Evolutionary conservation across 2,797 vertebrate genomes (phyloP).

Genomic region (Pampus argenteus): DNA sequence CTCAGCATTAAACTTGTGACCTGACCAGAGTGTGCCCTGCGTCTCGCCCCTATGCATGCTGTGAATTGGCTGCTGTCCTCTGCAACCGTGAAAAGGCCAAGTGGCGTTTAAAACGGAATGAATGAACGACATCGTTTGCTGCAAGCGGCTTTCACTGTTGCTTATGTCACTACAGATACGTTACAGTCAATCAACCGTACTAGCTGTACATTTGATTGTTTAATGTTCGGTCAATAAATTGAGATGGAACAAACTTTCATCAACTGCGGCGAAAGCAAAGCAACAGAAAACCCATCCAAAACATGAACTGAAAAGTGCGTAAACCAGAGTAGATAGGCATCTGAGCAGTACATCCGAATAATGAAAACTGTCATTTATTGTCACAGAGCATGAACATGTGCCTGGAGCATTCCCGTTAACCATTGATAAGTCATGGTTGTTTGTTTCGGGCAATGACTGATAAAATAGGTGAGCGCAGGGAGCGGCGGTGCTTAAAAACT

Average conservation of each 20-base stretch:
- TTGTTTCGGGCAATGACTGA: conserved; percentile 54
- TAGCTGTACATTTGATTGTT: conserved; percentile 8
- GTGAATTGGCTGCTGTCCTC: conserved; percentile 25
- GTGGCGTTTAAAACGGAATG: conserved; percentile 10
- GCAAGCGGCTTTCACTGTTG: conserved; percentile 2
- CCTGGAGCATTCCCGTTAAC: conserved; percentile 52
- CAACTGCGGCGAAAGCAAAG: conserved; percentile 1
- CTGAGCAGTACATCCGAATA: conserved; percentile 50
- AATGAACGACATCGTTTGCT: conserved; percentile 2
- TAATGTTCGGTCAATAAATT: conserved; percentile 7
- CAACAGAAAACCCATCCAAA: conserved; percentile 1
- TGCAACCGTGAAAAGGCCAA: conserved; percentile 5
- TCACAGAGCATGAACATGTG: conserved; percentile 46
- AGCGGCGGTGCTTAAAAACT: conserved; percentile 36
- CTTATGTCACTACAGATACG: conserved; percentile 11
- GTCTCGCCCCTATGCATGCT: conserved; percentile 33
- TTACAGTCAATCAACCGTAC: neutral
- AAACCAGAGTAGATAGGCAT: conserved; percentile 14
- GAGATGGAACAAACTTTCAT: conserved; percentile 2
- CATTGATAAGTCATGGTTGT: conserved; percentile 23
- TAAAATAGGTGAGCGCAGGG: conserved; percentile 46
- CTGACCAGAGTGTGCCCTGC: conserved; percentile 17
- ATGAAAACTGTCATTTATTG: conserved; percentile 56
- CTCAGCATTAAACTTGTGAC: neutral
- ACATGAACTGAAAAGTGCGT: conserved; percentile 2